phyloP scores from a whole-genome alignment of 2,888 invertebrate species.

The Ypsolopha scabrella region DNA sequence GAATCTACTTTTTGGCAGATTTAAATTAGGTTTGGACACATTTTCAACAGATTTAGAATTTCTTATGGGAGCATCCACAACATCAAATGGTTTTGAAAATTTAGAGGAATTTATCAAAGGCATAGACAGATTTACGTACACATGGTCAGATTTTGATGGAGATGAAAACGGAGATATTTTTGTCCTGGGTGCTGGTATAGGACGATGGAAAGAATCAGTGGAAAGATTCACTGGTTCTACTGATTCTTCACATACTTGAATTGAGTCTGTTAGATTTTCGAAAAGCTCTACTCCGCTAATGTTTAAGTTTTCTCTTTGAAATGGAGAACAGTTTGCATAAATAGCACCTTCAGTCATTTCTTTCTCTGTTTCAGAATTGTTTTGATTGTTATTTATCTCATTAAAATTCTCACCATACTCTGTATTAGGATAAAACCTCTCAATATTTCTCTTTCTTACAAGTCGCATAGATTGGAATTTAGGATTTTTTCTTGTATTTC shows the following conservation, averaged over 20 bases:
- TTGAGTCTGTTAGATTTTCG: conserved; percentile 76
- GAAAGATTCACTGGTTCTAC: conserved; percentile 33
- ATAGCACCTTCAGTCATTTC: conserved; percentile 37
- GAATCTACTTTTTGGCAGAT: conserved; percentile 3
- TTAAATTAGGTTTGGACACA: conserved; percentile 22
- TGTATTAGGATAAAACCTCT: conserved; percentile 62
- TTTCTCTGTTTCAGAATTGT: conserved; percentile 20
- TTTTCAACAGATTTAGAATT: conserved; percentile 47
- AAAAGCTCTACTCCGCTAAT: conserved; percentile 62
- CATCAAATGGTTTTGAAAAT: conserved; percentile 34
- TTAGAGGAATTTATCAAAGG: conserved; percentile 42
- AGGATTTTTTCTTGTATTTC: conserved; percentile 41
- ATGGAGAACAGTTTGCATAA: conserved; percentile 56
- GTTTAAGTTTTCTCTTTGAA: conserved; percentile 38
- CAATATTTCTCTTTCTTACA: conserved; percentile 55
- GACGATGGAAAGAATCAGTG: conserved; percentile 63
- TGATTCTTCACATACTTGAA: conserved; percentile 73
- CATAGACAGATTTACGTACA: conserved; percentile 71
- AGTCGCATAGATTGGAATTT: conserved; percentile 63
- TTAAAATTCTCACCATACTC: conserved; percentile 59
- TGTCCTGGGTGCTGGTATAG: conserved; percentile 71
- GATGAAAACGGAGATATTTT: conserved; percentile 44
- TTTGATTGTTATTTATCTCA: conserved; percentile 54
- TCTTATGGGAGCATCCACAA: conserved; percentile 45
- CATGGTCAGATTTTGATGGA: conserved; percentile 62